Base-by-base conservation (phyloP, 2,797 vertebrate genomes). In the Pseudomugil gertrudae region DNA sequence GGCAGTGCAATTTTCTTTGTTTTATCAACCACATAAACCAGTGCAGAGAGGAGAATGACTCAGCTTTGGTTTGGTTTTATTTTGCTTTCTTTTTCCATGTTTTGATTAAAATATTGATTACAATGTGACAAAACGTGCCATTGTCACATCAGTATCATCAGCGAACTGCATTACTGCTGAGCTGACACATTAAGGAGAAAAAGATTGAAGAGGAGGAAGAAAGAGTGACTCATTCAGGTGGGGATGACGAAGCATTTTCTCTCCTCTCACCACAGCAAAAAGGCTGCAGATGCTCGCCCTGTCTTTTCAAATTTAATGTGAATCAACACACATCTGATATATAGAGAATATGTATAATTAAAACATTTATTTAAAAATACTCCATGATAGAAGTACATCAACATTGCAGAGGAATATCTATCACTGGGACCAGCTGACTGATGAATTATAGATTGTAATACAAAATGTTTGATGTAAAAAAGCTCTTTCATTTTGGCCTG, bases 211-310 rank as follows among this genome's bases (percentile, higher is more conserved):
- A 14, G 30, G 67, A 62, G 13, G 59, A n/a, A 54, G 38, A 45
- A 23, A 48, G 65, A 57, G 66, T 84, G 86, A 84, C 63, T 87
- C 76, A 83, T 74, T 75, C 78, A 83, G 83, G 77, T 74, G 57
- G 54, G 26, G 67, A 82, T 90, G 90, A 91, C 83, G 47, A 81
- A 79, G 90, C 87, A 78, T 60, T 89, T 87, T 79, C 58, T 71
- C 56, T 55, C 32, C 61, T 50, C 56, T 55, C 32, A 29, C 19
- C 55, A 35, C 19, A 69, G 43, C 50, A 52, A 69, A 79, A 75
- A 56, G 62, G 54, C 70, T 71, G 63, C 71, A 67, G 53, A 57
- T 63, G 10, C 45, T 75, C 3, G 43, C 9, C 53, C 33, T 71
- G 26, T 45, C 11, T 61, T 5, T 2, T 17, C 8, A 2, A 30